Conservation (phyloP, 23 tunicate genomes). For the Styela clava region DNA sequence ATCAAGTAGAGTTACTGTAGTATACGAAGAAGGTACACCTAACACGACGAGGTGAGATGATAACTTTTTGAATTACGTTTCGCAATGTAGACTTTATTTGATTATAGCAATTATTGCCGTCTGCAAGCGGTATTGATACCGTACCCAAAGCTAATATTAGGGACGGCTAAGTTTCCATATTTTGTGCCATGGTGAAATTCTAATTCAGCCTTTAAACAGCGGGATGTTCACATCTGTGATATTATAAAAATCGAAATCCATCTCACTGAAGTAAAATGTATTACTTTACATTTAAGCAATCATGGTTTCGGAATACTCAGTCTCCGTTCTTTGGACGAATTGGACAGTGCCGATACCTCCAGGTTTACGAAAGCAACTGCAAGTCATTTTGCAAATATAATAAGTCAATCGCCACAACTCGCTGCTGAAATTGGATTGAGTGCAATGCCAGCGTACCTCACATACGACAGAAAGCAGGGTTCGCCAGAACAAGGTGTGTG, state of each 20-base stretch:
- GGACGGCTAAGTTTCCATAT: background rate
- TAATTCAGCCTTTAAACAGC: background rate
- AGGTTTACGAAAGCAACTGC: slow-evolving; percentile 18
- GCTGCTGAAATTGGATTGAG: slow-evolving; percentile 29
- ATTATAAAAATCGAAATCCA: too few species aligned
- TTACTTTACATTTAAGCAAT: slow-evolving; percentile 15
- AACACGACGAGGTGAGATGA: slow-evolving; percentile 29
- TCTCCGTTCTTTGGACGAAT: slow-evolving; percentile 5
- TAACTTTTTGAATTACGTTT: background rate
- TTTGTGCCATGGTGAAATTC: background rate
- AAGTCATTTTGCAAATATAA: slow-evolving; percentile 16
- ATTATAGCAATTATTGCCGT: background rate
- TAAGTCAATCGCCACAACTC: background rate
- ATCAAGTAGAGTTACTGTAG: slow-evolving; percentile 30
- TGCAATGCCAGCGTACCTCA: background rate
- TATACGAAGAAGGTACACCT: slow-evolving; percentile 26
- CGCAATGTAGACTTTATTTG: background rate
- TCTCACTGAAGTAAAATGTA: background rate
- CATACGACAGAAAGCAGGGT: background rate
- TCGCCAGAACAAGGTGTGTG: background rate
- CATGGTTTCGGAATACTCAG: slow-evolving; percentile 51
- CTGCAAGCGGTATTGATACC: background rate
- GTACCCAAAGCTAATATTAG: background rate
- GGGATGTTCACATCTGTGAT: background rate
- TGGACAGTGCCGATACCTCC: slow-evolving; percentile 1